Evolutionary conservation across 2,888 invertebrate species (phyloP).

Genomic region (Dimorphilus gyrociliatus): DNA sequence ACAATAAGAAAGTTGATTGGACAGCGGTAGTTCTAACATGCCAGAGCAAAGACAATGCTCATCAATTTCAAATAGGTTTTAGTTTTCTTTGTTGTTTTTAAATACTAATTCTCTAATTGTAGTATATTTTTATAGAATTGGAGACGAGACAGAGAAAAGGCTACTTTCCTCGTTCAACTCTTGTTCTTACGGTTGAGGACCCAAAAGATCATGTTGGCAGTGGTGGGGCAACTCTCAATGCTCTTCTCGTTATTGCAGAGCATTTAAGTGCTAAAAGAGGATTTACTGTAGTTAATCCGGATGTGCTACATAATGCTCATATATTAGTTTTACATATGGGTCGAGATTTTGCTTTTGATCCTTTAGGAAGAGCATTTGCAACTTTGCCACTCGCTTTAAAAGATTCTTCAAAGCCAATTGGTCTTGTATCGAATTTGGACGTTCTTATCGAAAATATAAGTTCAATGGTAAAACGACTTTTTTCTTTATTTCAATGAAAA

Average conservation of each 20-base stretch:
- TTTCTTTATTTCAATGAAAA: too few species aligned
- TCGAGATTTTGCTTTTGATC: constrained; percentile 24
- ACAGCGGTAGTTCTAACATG: constrained; percentile 32
- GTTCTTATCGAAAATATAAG: constrained; percentile 21
- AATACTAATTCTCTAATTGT: neutral
- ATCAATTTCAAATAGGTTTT: constrained; percentile 24
- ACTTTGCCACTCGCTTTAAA: constrained; percentile 17
- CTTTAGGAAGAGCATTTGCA: constrained; percentile 26
- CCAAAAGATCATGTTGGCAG: constrained; percentile 38
- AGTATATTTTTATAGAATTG: constrained; percentile 19
- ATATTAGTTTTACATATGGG: constrained; percentile 39
- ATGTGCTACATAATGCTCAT: constrained; percentile 29
- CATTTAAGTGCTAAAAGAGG: constrained; percentile 37
- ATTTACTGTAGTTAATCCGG: constrained; percentile 35
- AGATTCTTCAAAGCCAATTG: constrained; percentile 13
- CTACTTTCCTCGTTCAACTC: constrained; percentile 20
- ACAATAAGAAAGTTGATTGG: constrained; percentile 17
- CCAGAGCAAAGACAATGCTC: constrained; percentile 20
- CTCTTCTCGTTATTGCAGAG: constrained; percentile 40
- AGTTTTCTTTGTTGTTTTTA: neutral
- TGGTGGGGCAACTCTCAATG: constrained; percentile 43
- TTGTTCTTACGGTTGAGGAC: constrained; percentile 40
- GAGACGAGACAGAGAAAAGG: constrained; percentile 27
- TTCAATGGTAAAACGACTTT: constrained; percentile 16
- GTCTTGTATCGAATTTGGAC: constrained; percentile 24